Evolutionary conservation across 2,113 vertebrate species (phyloP).

Genomic region (Peromyscus polionotus): DNA sequence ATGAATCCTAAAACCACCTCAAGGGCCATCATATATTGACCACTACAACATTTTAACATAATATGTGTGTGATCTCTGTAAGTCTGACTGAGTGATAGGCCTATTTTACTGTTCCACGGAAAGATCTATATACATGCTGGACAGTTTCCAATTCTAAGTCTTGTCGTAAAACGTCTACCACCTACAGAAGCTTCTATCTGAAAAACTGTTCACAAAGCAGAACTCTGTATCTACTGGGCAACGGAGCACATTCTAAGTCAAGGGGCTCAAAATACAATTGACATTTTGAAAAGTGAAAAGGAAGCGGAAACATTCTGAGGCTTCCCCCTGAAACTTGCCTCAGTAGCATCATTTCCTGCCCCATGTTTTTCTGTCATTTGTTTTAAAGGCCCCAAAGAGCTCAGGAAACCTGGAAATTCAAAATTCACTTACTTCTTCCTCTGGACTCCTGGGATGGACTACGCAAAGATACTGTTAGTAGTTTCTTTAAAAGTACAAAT

Average conservation of each 20-base stretch:
- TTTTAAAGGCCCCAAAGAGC: constrained; percentile 67
- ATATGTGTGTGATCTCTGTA: constrained; percentile 6
- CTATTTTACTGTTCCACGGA: neutral
- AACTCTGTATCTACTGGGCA: neutral
- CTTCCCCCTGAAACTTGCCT: constrained; percentile 67
- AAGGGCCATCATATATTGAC: neutral
- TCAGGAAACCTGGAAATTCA: constrained; percentile 1
- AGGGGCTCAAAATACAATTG: constrained; percentile 28
- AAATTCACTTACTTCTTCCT: constrained; percentile 70
- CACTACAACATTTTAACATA: constrained; percentile 49
- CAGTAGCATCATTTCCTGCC: constrained; percentile 58
- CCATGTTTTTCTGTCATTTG: constrained; percentile 75
- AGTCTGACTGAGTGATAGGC: constrained; percentile 2
- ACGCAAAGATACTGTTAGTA: constrained; percentile 48
- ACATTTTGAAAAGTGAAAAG: constrained; percentile 67
- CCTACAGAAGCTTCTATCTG: constrained; percentile 42
- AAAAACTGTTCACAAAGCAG: constrained; percentile 53
- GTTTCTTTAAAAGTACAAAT: constrained; percentile 59
- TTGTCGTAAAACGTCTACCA: constrained; percentile 62
- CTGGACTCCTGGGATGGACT: neutral
- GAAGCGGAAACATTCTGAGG: constrained; percentile 66
- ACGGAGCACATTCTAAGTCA: constrained; percentile 20
- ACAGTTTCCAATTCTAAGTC: constrained; percentile 47
- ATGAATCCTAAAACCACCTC: constrained; percentile 40
- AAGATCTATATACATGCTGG: neutral